Evolutionary conservation across 1,140 invertebrate genomes (phyloP).

Genomic region (Ylistrum balloti): DNA sequence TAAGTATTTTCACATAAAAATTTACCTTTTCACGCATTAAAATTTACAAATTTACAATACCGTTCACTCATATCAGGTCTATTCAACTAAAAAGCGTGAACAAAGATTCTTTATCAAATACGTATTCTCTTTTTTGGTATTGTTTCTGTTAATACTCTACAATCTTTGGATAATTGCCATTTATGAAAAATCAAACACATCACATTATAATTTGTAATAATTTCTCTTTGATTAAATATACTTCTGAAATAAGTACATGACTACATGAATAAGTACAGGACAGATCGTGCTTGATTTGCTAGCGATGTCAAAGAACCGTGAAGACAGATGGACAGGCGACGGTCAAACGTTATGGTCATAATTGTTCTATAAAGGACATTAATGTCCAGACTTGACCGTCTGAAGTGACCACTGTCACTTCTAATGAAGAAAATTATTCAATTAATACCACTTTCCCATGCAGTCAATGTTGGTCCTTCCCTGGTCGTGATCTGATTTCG

Average conservation of each 20-base stretch:
- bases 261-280: not conserved
- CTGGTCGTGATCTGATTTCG: not conserved
- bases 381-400: conserved; percentile 13
- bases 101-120: too few relatives aligned
- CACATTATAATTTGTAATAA: not conserved
- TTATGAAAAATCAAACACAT: too few relatives aligned
- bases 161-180: too few relatives aligned
- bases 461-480: not conserved
- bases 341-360: conserved; percentile 38
- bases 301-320: not conserved
- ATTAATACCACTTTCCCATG: conserved; percentile 30
- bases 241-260: not conserved
- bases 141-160: too few relatives aligned
- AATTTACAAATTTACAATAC: too few relatives aligned
- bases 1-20: too few relatives aligned
- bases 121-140: too few relatives aligned
- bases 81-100: too few relatives aligned
- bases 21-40: too few relatives aligned
- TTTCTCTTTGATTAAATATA: not conserved
- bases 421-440: conserved; percentile 40
- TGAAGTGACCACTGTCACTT: conserved; percentile 37
- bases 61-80: too few relatives aligned
- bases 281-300: conserved; percentile 22
- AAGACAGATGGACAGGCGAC: conserved; percentile 36
- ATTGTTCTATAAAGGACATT: conserved; percentile 39